Conservation (phyloP, 2,113 vertebrate species). For the Poeciliopsis retropinna region DNA sequence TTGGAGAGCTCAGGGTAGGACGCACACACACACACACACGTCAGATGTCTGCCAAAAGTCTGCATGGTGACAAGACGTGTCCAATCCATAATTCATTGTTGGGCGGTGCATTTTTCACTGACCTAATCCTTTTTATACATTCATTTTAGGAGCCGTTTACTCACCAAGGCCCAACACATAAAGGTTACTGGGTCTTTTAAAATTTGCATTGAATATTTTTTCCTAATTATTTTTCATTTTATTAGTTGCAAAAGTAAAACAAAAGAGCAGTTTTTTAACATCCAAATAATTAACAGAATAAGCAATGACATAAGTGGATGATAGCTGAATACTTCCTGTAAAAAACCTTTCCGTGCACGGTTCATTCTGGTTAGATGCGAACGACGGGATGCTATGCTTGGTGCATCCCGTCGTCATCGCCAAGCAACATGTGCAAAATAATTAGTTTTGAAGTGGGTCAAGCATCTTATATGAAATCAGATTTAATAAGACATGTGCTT, state of each 20-base stretch:
- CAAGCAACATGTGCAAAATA: too few species aligned
- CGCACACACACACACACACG: constrained; percentile 13
- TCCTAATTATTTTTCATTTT: constrained; percentile 5
- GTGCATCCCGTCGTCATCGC: too few species aligned
- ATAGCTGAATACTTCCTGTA: background rate
- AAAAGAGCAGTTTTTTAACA: background rate
- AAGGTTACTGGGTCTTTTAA: background rate
- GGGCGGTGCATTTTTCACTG: background rate
- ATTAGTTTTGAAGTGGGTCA: too few species aligned
- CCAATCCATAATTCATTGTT: constrained; percentile 64
- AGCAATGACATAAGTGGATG: constrained; percentile 25
- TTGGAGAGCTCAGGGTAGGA: constrained; percentile 92
- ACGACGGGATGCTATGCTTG: too few species aligned
- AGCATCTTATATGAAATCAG: too few species aligned
- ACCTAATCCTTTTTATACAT: constrained; percentile 22
- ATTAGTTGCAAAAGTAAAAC: constrained; percentile 8
- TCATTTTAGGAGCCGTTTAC: background rate
- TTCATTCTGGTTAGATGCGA: too few species aligned
- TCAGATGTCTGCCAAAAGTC: constrained; percentile 66
- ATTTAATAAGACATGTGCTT: too few species aligned
- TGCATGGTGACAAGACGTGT: constrained; percentile 60
- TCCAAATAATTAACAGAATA: constrained; percentile 7
- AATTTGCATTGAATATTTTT: constrained; percentile 1
- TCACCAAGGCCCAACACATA: constrained; percentile 16
- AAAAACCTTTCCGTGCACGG: too few species aligned